Percentiles rank a stretch among this genome's conserved stretches.
Evolutionary conservation across 1,140 invertebrate species (phyloP).

Genomic region (Sogatella furcifera): DNA sequence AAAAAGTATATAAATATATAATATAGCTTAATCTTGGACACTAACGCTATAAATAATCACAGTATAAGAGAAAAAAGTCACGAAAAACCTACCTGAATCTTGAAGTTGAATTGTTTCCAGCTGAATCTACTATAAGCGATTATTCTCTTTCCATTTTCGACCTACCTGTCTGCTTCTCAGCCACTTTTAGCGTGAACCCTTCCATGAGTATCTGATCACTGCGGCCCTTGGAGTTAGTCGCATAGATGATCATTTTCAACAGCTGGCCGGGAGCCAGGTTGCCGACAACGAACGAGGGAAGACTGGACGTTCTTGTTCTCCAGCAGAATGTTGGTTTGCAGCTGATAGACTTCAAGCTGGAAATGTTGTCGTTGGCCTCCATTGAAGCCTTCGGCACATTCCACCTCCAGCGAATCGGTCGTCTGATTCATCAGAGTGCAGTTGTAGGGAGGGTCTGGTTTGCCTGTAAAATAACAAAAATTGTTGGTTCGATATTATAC

Average conservation of each 20-base stretch:
- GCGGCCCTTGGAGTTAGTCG: slow-evolving; percentile 72
- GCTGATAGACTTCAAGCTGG: slow-evolving; percentile 60
- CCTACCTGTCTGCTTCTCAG: slow-evolving; percentile 71
- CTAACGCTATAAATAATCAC: too few species aligned
- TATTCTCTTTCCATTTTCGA: not conserved
- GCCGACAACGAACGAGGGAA: slow-evolving; percentile 53
- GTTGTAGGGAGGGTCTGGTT: slow-evolving; percentile 68
- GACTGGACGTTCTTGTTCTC: slow-evolving; percentile 54
- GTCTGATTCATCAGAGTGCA: slow-evolving; percentile 70
- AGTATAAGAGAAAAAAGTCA: too few species aligned
- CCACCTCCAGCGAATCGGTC: slow-evolving; percentile 62
- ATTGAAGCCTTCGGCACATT: slow-evolving; percentile 70
- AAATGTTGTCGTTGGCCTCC: slow-evolving; percentile 62
- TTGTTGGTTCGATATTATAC: too few species aligned
- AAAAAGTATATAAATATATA: too few species aligned
- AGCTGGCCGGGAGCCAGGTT: slow-evolving; percentile 55
- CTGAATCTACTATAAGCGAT: too few species aligned
- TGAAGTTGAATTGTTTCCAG: too few species aligned
- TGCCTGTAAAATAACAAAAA: slow-evolving; percentile 31
- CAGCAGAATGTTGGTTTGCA: slow-evolving; percentile 46
- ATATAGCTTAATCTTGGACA: too few species aligned
- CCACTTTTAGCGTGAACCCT: slow-evolving; percentile 56
- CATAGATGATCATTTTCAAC: slow-evolving; percentile 60
- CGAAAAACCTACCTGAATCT: too few species aligned
- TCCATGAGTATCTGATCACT: slow-evolving; percentile 53